phyloP scores from a whole-genome alignment of 2,797 vertebrate species.

The Mormyrops boulengeri region DNA sequence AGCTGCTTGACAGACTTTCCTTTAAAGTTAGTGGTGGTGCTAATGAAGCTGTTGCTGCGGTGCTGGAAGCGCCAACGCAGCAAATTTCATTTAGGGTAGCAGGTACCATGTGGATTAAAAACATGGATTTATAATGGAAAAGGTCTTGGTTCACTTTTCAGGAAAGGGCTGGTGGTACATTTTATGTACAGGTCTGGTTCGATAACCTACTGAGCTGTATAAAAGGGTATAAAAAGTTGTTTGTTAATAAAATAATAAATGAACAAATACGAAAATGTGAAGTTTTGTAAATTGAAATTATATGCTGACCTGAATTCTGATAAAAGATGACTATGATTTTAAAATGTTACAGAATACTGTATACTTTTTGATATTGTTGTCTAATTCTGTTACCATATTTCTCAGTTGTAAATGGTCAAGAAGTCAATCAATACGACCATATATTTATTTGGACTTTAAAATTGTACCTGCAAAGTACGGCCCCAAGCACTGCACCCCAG shows the following conservation, averaged over 20 bases:
- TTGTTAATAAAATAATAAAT: background rate
- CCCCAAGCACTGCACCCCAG: background rate
- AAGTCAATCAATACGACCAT: background rate
- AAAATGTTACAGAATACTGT: background rate
- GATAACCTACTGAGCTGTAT: background rate
- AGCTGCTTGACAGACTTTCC: background rate
- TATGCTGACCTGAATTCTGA: background rate
- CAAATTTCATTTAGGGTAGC: background rate
- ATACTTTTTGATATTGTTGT: background rate
- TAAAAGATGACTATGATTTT: background rate
- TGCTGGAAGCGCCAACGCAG: background rate
- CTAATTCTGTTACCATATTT: background rate
- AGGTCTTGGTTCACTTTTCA: background rate
- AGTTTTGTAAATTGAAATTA: background rate
- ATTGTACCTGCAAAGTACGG: background rate
- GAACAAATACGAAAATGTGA: background rate
- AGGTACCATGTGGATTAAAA: background rate
- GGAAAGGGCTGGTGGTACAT: background rate
- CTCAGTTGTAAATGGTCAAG: background rate
- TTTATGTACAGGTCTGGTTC: background rate
- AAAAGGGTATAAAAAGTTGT: background rate
- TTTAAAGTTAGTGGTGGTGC: background rate
- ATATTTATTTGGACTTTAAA: background rate
- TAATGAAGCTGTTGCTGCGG: background rate
- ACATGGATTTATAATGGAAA: background rate